These are phyloP conservation scores for Stenurella melanura DNA, from an alignment of 2,888 invertebrate species.

Conservation along the genomic window DNA sequence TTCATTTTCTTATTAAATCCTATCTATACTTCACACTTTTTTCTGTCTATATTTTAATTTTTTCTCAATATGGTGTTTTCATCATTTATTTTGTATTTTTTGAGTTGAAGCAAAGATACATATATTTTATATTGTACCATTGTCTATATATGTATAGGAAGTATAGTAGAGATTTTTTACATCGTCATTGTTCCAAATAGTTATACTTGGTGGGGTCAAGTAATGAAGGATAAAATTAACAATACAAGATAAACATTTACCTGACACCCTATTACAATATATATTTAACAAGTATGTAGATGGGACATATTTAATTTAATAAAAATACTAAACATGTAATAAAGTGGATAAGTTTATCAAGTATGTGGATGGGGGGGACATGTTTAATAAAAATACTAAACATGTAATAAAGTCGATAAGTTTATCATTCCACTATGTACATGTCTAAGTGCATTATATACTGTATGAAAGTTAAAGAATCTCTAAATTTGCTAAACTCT, in stretches of 20 bases:
- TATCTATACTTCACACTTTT: slow-evolving; percentile 6
- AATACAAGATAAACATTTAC: not conserved
- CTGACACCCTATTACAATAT: too few species aligned
- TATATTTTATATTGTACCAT: not conserved
- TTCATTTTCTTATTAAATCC: slow-evolving; percentile 12
- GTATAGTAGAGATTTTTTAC: not conserved
- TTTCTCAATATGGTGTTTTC: not conserved
- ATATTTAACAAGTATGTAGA: too few species aligned
- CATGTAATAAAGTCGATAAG: too few species aligned
- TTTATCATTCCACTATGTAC: too few species aligned
- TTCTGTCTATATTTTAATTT: not conserved
- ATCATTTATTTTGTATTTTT: not conserved
- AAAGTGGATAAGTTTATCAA: too few species aligned
- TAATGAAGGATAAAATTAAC: not conserved
- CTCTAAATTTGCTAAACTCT: too few species aligned
- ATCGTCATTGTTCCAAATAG: not conserved
- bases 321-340: too few species aligned
- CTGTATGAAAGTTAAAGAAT: too few species aligned
- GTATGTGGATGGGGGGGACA: too few species aligned
- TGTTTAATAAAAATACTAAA: too few species aligned
- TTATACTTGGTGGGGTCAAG: slow-evolving; percentile 3
- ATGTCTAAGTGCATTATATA: too few species aligned
- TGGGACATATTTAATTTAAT: too few species aligned
- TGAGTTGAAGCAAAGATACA: not conserved
- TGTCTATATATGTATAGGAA: not conserved